These are phyloP conservation scores for Vulpes ferrilata DNA, from an alignment of 2,113 vertebrate species.

Conservation along the genomic window DNA sequence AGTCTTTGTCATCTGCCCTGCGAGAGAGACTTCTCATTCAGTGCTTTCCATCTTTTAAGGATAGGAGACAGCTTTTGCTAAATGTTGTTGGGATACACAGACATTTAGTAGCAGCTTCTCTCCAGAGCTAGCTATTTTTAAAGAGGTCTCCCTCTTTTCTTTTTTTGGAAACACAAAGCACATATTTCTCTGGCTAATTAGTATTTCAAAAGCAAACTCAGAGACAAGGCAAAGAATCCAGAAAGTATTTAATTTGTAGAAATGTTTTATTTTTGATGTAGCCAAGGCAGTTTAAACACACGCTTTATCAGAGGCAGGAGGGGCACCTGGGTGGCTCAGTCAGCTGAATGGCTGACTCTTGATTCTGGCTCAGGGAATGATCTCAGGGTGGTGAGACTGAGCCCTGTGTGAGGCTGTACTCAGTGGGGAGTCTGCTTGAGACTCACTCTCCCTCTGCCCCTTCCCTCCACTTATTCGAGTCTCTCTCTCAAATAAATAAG, in stretches of 20 bases:
- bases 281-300: conserved; percentile 14
- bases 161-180: conserved; percentile 53
- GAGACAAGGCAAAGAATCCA: conserved; percentile 54
- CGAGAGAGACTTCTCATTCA: neutral
- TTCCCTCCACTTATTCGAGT: neutral
- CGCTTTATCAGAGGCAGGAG: neutral
- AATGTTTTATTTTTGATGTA: conserved; percentile 61
- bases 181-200: conserved; percentile 60
- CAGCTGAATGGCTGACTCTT: neutral
- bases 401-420: neutral
- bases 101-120: neutral
- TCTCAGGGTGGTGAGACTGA: neutral
- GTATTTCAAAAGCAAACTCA: conserved; percentile 59
- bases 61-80: conserved; percentile 1
- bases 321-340: neutral
- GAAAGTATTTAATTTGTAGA: conserved; percentile 55
- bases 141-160: neutral
- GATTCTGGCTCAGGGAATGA: neutral
- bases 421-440: neutral
- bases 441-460: neutral
- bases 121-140: conserved; percentile 35
- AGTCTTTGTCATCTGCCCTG: neutral
- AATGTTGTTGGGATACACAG: neutral
- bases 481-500: neutral
- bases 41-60: neutral